phyloP scores from a whole-genome alignment of 1,140 invertebrate species.

The Glossosoma conforme region DNA sequence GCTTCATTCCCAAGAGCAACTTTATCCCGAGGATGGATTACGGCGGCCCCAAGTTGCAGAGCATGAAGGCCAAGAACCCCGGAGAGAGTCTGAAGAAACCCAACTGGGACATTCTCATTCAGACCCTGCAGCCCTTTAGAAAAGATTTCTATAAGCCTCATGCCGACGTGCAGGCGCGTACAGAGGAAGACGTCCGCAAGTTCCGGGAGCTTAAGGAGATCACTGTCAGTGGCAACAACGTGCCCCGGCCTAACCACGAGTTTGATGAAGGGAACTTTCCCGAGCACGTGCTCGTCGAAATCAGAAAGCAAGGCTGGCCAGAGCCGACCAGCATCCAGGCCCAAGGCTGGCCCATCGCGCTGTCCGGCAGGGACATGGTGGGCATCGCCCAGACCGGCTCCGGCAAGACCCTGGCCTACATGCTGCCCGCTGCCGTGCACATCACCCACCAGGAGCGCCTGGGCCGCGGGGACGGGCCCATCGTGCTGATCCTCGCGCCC shows the following conservation, averaged over 20 bases:
- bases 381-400: constrained; percentile 95
- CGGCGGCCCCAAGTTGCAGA: constrained; percentile 54
- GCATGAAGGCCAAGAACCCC: constrained; percentile 62
- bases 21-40: constrained; percentile 41
- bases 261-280: constrained; percentile 90
- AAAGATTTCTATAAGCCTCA: constrained; percentile 92
- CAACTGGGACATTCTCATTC: constrained; percentile 67
- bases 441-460: constrained; percentile 68
- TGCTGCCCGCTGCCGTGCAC: constrained; percentile 73
- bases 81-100: constrained; percentile 78
- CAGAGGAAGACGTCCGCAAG: constrained; percentile 66
- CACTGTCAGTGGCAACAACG: constrained; percentile 76
- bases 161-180: constrained; percentile 65
- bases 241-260: constrained; percentile 78
- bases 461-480: constrained; percentile 80
- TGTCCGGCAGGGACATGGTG: constrained; percentile 86
- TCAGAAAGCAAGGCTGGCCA: constrained; percentile 76
- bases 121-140: constrained; percentile 72
- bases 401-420: constrained; percentile 85
- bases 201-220: constrained; percentile 75
- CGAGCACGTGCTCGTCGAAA: constrained; percentile 72
- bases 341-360: constrained; percentile 89
- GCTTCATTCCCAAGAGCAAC: constrained; percentile 36
- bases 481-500: constrained; percentile 89
- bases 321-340: constrained; percentile 85